These are phyloP conservation scores for Holocentrus rufus DNA, from an alignment of 2,797 vertebrate genomes.

Conservation along the genomic window DNA sequence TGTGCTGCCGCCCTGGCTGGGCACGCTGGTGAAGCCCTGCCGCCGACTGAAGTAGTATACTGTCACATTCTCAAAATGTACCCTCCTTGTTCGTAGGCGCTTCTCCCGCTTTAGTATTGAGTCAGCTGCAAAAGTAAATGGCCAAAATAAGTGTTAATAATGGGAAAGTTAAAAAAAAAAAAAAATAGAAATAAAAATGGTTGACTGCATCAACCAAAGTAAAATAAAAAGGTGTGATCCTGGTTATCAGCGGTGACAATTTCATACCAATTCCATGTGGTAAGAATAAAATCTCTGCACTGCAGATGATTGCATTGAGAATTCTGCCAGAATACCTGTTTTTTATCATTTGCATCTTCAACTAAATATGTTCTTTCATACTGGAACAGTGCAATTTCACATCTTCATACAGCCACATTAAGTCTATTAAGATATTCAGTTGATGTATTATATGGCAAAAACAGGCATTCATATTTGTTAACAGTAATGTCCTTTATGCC, in stretches of 20 bases:
- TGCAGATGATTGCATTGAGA: not conserved
- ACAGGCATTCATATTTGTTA: conserved; percentile 13
- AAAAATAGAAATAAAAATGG: not conserved
- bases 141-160: not conserved
- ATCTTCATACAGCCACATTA: conserved; percentile 11
- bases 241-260: conserved; percentile 17
- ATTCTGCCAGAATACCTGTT: not conserved
- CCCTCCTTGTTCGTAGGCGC: conserved; percentile 92
- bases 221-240: not conserved
- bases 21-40: conserved; percentile 98
- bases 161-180: not conserved
- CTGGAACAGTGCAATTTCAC: not conserved
- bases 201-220: not conserved
- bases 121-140: conserved; percentile 82
- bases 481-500: conserved; percentile 27
- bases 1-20: conserved; percentile 98
- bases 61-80: conserved; percentile 97
- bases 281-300: conserved; percentile 19
- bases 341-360: conserved; percentile 19
- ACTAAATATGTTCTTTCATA: conserved; percentile 10
- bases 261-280: conserved; percentile 14
- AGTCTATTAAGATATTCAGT: conserved; percentile 29
- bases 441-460: conserved; percentile 26
- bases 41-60: conserved; percentile 98
- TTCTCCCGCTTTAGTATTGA: conserved; percentile 98